A percentile compares a stretch with the other conserved stretches of the same genome.
phyloP scores from a whole-genome alignment of 1,140 invertebrate genomes.

The Temnothorax nylanderi region DNA sequence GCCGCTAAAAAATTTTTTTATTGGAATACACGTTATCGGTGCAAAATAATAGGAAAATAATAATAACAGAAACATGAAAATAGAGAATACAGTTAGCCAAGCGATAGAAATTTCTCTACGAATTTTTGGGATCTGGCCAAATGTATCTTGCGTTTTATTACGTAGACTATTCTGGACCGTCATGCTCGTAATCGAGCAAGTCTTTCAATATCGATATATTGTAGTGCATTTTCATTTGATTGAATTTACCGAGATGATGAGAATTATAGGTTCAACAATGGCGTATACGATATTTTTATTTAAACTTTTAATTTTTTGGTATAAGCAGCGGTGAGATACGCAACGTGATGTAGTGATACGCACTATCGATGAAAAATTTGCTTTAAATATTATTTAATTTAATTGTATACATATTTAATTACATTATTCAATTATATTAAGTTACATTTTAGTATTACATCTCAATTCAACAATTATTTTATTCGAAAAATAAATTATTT shows the following conservation, averaged over 20 bases:
- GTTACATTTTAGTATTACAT: background rate
- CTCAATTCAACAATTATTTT: background rate
- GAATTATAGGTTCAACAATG: background rate
- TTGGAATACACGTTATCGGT: background rate
- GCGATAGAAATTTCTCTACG: background rate
- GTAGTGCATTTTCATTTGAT: background rate
- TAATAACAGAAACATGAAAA: slow-evolving; percentile 11
- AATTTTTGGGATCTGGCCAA: slow-evolving; percentile 39
- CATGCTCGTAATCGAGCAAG: background rate
- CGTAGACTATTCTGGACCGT: slow-evolving; percentile 4
- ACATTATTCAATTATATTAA: background rate
- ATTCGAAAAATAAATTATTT: background rate
- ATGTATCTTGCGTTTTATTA: background rate
- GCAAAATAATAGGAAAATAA: background rate
- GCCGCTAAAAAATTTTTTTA: background rate
- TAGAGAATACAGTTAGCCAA: background rate
- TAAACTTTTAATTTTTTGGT: slow-evolving; percentile 23
- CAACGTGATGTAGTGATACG: background rate
- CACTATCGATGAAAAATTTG: background rate
- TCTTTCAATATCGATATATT: slow-evolving; percentile 16
- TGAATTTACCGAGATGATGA: background rate
- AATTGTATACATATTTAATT: background rate
- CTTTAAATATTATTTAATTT: background rate
- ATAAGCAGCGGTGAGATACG: slow-evolving; percentile 31
- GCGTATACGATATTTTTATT: background rate